Evolutionary conservation across 2,888 invertebrate species (phyloP), one percentile per base, ranked within the genome.

Genomic region (Nymphalis polychloros): DNA sequence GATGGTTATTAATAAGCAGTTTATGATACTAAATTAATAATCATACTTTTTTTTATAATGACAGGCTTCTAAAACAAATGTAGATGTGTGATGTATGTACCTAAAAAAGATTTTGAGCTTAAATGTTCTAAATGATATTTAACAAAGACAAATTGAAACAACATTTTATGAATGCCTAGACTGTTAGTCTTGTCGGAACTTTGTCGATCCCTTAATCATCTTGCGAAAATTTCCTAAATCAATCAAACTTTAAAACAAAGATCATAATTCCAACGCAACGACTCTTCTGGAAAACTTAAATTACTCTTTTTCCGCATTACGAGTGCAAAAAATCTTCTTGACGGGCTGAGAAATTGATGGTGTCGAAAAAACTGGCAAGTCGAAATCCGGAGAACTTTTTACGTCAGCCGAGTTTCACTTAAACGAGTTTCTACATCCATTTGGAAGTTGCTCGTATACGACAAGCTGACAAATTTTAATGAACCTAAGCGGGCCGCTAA

Each of bases 301-400:
- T 92, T 90, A 90, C 91, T 86, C 89, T 90, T 91, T 91, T 91
- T 90, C 89, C 90, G 90, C 87, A 85, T 89, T 86, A 86, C 85
- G 87, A 91, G 92, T 90, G 92, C 87, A 90, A 92, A 92, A 90
- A 92, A 92, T 92, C 92, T 92, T 90, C 92, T 83, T 91, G 92
- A 92, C 92, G 90, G 87, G 82, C 86, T 87, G 89, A 84, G 89
- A 89, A 92, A 92, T 92, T 92, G 92, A 92, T 92, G 92, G 89
- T 82, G 87, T 80, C 81, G 84, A 86, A 89, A 91, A 91, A 89
- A 73, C 66, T 79, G 84, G 81, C 82, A 78, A 80, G 83, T 84
- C 85, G 82, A 89, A 90, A 90, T 88, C 84, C 86, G 80, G 76
- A 81, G 76, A 89, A 91, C 81, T 92, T 92, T 91, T 91, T 84